A percentile compares a stretch with the other conserved stretches of the same genome.
Evolutionary conservation across 1,140 invertebrate genomes (phyloP).

Genomic region (Sitobion miscanthi): DNA sequence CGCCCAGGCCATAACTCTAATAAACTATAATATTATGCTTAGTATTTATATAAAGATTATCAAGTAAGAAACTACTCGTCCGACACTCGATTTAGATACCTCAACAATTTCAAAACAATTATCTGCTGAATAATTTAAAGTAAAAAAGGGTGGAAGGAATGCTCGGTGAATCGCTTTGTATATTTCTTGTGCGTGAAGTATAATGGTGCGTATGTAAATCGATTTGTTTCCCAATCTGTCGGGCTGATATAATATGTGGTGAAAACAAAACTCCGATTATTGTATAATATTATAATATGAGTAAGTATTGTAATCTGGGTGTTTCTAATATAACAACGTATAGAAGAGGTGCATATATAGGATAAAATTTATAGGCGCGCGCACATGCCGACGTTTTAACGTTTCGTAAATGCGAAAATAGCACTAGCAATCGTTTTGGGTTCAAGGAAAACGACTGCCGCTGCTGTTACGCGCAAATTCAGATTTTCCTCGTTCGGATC

Average conservation of each 20-base stretch:
- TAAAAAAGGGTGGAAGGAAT: not conserved
- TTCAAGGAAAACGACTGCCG: conserved; percentile 37
- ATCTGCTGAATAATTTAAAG: not conserved
- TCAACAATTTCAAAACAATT: not conserved
- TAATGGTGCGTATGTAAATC: not conserved
- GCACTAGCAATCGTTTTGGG: not conserved
- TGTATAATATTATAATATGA: not conserved
- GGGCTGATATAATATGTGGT: not conserved
- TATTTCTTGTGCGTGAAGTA: no score
- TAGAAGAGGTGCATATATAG: not conserved
- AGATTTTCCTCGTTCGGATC: conserved; percentile 10
- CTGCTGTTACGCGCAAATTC: not conserved
- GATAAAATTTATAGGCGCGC: not conserved
- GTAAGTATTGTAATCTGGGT: not conserved
- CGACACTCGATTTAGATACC: not conserved
- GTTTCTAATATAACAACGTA: not conserved
- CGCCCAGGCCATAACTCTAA: no score
- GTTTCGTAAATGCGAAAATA: conserved; percentile 32
- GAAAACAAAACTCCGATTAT: not conserved
- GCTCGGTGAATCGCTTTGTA: no score
- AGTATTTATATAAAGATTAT: not conserved
- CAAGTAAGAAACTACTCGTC: not conserved
- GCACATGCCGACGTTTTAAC: not conserved
- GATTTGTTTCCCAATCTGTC: not conserved
- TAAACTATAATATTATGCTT: not conserved